These are phyloP conservation scores for Ectemnius continuus DNA, from an alignment of 2,888 invertebrate genomes.

Conservation along the genomic window DNA sequence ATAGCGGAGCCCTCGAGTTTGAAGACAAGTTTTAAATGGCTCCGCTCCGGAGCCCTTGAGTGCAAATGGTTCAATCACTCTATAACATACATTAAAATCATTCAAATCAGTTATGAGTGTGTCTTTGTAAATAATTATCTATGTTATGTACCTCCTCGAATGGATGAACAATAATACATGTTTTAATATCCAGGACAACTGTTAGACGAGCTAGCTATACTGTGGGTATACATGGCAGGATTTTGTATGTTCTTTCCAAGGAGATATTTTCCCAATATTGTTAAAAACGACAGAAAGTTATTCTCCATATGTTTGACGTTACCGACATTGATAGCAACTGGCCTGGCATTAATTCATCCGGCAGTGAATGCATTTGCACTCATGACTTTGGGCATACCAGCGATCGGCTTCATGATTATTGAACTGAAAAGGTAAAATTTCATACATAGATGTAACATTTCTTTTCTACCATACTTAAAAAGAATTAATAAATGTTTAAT, in stretches of 20 bases:
- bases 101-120: no score
- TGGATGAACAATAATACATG: neutral
- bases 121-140: no score
- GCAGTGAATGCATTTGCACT: constrained; percentile 90
- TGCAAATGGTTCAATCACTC: no score
- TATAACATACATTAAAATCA: no score
- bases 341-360: constrained; percentile 86
- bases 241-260: constrained; percentile 87
- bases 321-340: constrained; percentile 83
- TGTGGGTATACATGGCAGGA: constrained; percentile 90
- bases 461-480: neutral
- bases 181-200: constrained; percentile 82
- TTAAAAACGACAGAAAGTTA: constrained; percentile 83
- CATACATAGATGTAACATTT: neutral
- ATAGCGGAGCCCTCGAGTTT: no score
- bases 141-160: no score
- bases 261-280: constrained; percentile 84
- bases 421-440: constrained; percentile 83
- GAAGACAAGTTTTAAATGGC: no score
- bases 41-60: no score
- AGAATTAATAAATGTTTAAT: neutral
- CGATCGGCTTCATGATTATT: constrained; percentile 83
- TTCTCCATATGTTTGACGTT: constrained; percentile 82
- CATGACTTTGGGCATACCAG: constrained; percentile 86
- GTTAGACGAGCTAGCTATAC: constrained; percentile 88